These are phyloP conservation scores for Branchellion lobata DNA, from an alignment of 2,888 invertebrate genomes.

Conservation along the genomic window DNA sequence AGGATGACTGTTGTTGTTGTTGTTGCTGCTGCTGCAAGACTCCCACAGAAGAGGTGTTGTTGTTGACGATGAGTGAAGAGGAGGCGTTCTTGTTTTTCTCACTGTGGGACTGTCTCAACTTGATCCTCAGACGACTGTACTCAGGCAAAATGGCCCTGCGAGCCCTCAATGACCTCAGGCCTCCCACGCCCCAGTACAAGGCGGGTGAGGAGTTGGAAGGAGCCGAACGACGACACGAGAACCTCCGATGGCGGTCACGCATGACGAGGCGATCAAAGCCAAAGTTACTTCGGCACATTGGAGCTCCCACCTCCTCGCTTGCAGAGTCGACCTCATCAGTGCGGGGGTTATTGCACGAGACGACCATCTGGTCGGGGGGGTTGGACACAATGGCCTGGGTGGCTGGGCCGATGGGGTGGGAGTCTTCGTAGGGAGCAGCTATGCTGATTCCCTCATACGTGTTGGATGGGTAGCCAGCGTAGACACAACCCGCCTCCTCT, in stretches of 20 bases:
- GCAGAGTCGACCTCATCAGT: slow-evolving; percentile 33
- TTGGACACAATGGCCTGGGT: slow-evolving; percentile 30
- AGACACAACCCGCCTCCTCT: background rate
- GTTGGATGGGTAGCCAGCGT: background rate
- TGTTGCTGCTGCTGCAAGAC: no score
- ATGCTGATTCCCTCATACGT: background rate
- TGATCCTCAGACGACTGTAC: slow-evolving; percentile 36
- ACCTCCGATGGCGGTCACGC: slow-evolving; percentile 34
- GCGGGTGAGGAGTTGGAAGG: slow-evolving; percentile 20
- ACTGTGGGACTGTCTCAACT: background rate
- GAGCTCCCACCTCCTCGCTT: slow-evolving; percentile 5
- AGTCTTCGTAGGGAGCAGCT: background rate
- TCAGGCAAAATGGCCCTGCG: slow-evolving; percentile 27
- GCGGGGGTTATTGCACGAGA: background rate
- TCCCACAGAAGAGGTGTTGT: background rate
- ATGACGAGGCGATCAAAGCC: slow-evolving; percentile 26
- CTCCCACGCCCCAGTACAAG: slow-evolving; percentile 31
- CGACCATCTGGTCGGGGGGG: slow-evolving; percentile 5
- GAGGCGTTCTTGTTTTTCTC: background rate
- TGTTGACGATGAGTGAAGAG: slow-evolving; percentile 13
- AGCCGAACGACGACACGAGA: slow-evolving; percentile 25
- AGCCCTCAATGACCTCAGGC: slow-evolving; percentile 13
- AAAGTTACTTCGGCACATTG: slow-evolving; percentile 24
- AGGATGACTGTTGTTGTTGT: background rate
- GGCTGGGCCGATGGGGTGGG: slow-evolving; percentile 1